Evolutionary conservation across 2,888 invertebrate genomes (phyloP), one percentile per base, ranked within the genome.

Genomic region (Erebia epiphron): DNA sequence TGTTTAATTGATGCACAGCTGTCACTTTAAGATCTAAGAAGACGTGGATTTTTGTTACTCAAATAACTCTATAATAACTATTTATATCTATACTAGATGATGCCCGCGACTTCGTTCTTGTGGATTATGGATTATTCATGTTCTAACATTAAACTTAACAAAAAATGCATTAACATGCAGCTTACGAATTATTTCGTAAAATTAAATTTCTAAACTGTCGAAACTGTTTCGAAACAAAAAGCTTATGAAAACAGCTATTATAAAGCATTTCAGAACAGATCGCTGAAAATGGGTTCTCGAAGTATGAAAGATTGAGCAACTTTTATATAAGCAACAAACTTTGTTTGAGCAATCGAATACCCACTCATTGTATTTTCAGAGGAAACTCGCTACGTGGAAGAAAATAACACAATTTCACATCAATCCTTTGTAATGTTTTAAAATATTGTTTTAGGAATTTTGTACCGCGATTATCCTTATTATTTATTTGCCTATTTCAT

Each of bases 1-100:
- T 86, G 88, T 90, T 91, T 92, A 92, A 92, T 91, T 92, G 92
- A 91, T 90, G 89, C 91, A 83, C 89, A 87, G 89, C 90, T 89
- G 91, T 91, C 91, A 89, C 86, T 84, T 57, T 91, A 91, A 91
- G 91, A 89, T 84, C 65, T 91, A 91, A 91, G 90, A 89, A 92
- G 90, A 87, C 86, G 84, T 84, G 82, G 85, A 85, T 87, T 90
- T 88, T 90, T 86, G 81, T 82, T 86, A 85, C 84, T 84, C 80
- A 79, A 83, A 81, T 57, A 68, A 70, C 54, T 62, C 1, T 57
- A 56, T 26, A 35, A 0, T 35, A 7, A 35, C 26, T 35, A 35
- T 35, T 7, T 7, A 35, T 35, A 35, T 35, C 7, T 35, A 35
- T 35, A 35, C 7, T 35, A 35, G 5, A 1, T 7, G 35, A 35